Base-by-base conservation (phyloP, 2,888 invertebrate genomes). In the Lypha dubia region DNA sequence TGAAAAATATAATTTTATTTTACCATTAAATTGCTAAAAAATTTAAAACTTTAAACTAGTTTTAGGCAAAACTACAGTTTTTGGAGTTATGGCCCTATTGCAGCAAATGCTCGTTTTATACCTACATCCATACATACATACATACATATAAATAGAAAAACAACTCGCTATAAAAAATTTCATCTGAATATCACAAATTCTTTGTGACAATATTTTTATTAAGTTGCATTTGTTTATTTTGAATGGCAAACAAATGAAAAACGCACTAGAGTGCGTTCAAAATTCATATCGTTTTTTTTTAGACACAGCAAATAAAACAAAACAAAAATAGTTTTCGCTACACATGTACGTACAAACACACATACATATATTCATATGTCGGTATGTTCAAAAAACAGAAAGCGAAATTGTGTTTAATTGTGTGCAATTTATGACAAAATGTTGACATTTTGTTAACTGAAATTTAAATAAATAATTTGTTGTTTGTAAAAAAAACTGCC, bases 381-480 rank as follows among this genome's bases (percentile, higher is more conserved):
- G n/a, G n/a, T n/a, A n/a, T 28, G 5, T 28, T 28, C 28, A 17
- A 46, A 46, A 20, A 49, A 53, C 22, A 17, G 4, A 24, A 24
- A 53, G 8, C 6, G 24, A 24, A 22, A 53, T 15, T 53, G 53
- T 15, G 1, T 24, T 24, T 13, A 24, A 24, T 20, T 20, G 8
- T 20, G 9, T 53, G 15, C 13, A 22, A 24, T 53, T 24, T 53
- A 53, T 24, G 24, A 13, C 24, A 53, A 24, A 53, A 53, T 53
- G 24, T 15, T 53, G 53, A 24, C 53, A 24, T 22, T n/a, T n/a
- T 24, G 53, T 53, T 24, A 24, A 53, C 13, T 53, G 15, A 53
- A 13, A 44, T 44, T 44, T 20, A 49, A 49, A 49, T 28, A 53
- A 53, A 53, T 49, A 49, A 20, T 22, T 49, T 49, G n/a, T 20